Evolutionary conservation across 2,113 vertebrate species (phyloP).

Genomic region (Tachycineta bicolor): DNA sequence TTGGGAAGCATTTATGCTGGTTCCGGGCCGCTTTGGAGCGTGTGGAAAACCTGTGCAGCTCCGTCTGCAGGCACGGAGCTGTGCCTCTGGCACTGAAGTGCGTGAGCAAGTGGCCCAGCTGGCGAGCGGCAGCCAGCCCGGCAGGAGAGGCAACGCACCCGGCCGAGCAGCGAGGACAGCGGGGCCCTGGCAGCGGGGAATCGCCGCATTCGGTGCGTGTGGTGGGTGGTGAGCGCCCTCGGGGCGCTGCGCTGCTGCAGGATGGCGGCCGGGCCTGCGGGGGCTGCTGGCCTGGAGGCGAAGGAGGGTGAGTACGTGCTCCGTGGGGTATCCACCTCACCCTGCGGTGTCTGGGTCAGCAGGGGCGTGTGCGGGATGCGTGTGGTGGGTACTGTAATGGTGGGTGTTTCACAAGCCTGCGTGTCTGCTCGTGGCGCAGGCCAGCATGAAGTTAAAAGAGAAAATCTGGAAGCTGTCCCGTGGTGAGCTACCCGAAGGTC

Average conservation of each 20-base stretch:
- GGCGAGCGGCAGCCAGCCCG: neutral
- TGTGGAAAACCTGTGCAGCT: rapidly evolving
- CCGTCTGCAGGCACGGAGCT: rapidly evolving
- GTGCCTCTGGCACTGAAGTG: rapidly evolving
- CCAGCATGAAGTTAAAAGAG: rapidly evolving
- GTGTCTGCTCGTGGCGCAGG: neutral
- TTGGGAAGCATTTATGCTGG: neutral
- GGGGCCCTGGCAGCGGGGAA: rapidly evolving
- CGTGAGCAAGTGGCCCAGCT: neutral
- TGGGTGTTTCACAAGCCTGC: neutral
- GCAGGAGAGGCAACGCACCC: rapidly evolving
- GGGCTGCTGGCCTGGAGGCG: neutral
- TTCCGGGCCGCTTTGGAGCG: neutral
- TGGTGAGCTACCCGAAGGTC: neutral
- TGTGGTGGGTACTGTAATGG: rapidly evolving
- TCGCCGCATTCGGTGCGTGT: rapidly evolving
- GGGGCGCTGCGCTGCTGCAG: neutral
- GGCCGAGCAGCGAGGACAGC: rapidly evolving
- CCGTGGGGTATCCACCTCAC: rapidly evolving
- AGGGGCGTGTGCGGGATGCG: rapidly evolving
- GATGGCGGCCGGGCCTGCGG: neutral
- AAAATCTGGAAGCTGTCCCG: neutral
- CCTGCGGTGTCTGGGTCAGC: rapidly evolving
- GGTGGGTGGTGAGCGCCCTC: rapidly evolving
- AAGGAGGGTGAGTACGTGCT: neutral